These are phyloP conservation scores for Phengaris alcon DNA, from an alignment of 2,888 invertebrate genomes.

Conservation along the genomic window DNA sequence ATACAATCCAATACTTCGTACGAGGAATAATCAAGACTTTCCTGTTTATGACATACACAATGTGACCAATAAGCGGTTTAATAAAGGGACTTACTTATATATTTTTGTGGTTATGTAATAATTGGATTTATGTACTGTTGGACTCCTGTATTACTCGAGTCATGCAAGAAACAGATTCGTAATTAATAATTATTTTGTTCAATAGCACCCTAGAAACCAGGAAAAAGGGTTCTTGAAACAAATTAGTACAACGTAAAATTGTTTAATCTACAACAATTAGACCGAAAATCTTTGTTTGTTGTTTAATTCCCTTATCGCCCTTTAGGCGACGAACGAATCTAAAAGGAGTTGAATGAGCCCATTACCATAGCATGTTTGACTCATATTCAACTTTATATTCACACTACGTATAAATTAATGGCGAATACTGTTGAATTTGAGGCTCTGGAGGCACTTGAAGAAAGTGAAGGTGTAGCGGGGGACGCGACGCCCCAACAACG, in stretches of 20 bases:
- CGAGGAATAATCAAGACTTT: not conserved
- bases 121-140: not conserved
- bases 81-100: not conserved
- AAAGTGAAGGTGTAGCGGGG: slow-evolving; percentile 62
- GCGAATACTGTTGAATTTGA: slow-evolving; percentile 36
- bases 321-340: not conserved
- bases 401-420: slow-evolving; percentile 2
- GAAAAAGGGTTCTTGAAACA: not conserved
- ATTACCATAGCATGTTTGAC: not conserved
- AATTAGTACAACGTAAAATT: slow-evolving; percentile 10
- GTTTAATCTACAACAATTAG: not conserved
- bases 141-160: not conserved
- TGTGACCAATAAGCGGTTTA: not conserved
- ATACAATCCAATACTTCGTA: slow-evolving; percentile 12
- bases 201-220: not conserved
- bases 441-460: slow-evolving; percentile 47
- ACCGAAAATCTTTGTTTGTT: slow-evolving; percentile 4
- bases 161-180: not conserved
- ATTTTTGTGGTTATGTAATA: not conserved
- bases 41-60: slow-evolving; percentile 2
- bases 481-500: slow-evolving; percentile 67
- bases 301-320: slow-evolving; percentile 1
- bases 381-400: slow-evolving; percentile 6
- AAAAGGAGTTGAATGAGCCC: not conserved
- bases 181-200: not conserved